Conservation (phyloP, 2,888 invertebrate species). For the Dynastes hyllus region DNA sequence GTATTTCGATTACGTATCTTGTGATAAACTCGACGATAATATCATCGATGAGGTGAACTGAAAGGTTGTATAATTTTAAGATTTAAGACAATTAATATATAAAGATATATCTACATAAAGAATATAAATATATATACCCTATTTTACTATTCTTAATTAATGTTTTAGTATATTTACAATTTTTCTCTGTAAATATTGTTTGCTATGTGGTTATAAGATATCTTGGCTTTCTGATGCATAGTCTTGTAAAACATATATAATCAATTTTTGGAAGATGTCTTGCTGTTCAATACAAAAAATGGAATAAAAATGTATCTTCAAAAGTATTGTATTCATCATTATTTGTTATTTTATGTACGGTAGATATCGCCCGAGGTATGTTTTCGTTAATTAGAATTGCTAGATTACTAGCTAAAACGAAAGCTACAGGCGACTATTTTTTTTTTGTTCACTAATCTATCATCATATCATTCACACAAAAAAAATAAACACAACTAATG, state of each 20-base stretch:
- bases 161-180: slow-evolving; percentile 60
- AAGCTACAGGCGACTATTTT: slow-evolving; percentile 8
- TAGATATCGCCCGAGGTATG: slow-evolving; percentile 1
- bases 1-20: slow-evolving; percentile 53
- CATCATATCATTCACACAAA: slow-evolving; percentile 28
- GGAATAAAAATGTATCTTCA: slow-evolving; percentile 12
- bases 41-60: slow-evolving; percentile 62
- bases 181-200: slow-evolving; percentile 67
- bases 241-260: slow-evolving; percentile 29
- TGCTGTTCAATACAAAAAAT: slow-evolving; percentile 16
- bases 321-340: slow-evolving; percentile 23
- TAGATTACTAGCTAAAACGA: not conserved
- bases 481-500: slow-evolving; percentile 53
- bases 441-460: slow-evolving; percentile 47
- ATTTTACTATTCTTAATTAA: slow-evolving; percentile 60
- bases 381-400: slow-evolving; percentile 8
- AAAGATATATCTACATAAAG: slow-evolving; percentile 49
- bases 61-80: slow-evolving; percentile 60
- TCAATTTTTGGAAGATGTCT: slow-evolving; percentile 31
- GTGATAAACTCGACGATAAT: slow-evolving; percentile 63
- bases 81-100: slow-evolving; percentile 62
- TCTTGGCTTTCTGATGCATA: slow-evolving; percentile 30
- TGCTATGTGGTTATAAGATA: slow-evolving; percentile 60
- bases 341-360: slow-evolving; percentile 17
- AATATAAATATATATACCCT: slow-evolving; percentile 54